Conservation (phyloP, 2,113 vertebrate genomes). For the Tragelaphus imberbis region DNA sequence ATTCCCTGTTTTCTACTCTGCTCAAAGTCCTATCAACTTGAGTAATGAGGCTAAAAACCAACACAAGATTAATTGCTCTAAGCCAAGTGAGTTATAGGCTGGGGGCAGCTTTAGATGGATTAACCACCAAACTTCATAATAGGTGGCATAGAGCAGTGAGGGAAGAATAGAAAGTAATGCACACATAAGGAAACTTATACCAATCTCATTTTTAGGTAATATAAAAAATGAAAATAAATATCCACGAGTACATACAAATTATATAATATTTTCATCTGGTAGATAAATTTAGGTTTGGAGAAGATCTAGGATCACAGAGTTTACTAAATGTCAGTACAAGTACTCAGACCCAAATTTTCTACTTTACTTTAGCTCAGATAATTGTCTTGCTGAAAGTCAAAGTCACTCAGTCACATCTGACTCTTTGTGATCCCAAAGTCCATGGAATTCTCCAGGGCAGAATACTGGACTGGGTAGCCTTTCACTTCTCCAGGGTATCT, state of each 20-base stretch:
- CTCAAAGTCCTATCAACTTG: conserved; percentile 51
- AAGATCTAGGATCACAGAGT: not conserved
- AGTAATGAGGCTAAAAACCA: conserved; percentile 58
- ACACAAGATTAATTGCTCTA: conserved; percentile 61
- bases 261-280: not conserved
- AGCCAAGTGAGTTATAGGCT: conserved; percentile 36
- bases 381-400: not conserved
- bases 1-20: conserved; percentile 24
- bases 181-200: not conserved
- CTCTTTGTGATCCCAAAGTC: not conserved
- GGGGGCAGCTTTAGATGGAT: conserved; percentile 44
- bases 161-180: not conserved
- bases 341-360: not conserved
- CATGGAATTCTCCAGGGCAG: not conserved
- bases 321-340: not conserved
- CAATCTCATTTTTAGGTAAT: not conserved
- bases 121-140: conserved; percentile 40
- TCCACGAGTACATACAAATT: not conserved
- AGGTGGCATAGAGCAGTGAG: not conserved
- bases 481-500: not conserved
- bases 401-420: not conserved
- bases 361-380: not conserved
- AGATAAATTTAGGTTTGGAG: not conserved
- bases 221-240: not conserved
- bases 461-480: not conserved